A percentile compares a stretch with the other conserved stretches of the same genome.
Conservation (phyloP, 2,888 invertebrate genomes). For the Ennomos quercinarius region DNA sequence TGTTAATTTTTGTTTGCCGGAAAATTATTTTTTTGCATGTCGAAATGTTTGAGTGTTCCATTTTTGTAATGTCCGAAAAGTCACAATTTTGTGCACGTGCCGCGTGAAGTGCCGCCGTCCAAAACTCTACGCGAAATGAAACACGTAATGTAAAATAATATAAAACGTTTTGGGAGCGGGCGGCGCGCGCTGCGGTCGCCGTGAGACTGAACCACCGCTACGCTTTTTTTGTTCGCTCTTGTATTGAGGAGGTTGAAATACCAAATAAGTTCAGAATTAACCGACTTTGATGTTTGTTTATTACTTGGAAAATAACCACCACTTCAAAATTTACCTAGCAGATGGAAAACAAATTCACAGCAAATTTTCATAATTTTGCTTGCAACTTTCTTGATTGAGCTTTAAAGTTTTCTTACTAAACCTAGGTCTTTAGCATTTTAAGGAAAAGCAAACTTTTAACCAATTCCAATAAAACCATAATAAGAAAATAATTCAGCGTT, state of each 20-base stretch:
- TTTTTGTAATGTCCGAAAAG: slow-evolving; percentile 70
- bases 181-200: slow-evolving; percentile 77
- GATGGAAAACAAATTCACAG: no score
- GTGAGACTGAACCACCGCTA: slow-evolving; percentile 68
- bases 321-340: neutral
- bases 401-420: neutral
- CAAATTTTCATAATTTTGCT: no score
- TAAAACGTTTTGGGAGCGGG: slow-evolving; percentile 74
- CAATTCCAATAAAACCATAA: slow-evolving; percentile 13
- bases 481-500: slow-evolving; percentile 37
- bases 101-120: slow-evolving; percentile 79
- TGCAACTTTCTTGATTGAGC: no score
- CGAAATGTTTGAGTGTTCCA: slow-evolving; percentile 66
- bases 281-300: slow-evolving; percentile 48
- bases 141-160: slow-evolving; percentile 83
- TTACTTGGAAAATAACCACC: slow-evolving; percentile 3
- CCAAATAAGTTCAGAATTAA: slow-evolving; percentile 70
- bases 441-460: neutral
- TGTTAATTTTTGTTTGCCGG: slow-evolving; percentile 63
- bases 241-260: slow-evolving; percentile 69
- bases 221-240: slow-evolving; percentile 76
- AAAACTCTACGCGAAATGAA: slow-evolving; percentile 84
- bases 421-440: neutral
- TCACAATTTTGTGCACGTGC: slow-evolving; percentile 80
- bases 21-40: slow-evolving; percentile 65